Evolutionary conservation across 1,140 invertebrate species (phyloP), one percentile per base, ranked within the genome.

Genomic region (Neodiprion lecontei): DNA sequence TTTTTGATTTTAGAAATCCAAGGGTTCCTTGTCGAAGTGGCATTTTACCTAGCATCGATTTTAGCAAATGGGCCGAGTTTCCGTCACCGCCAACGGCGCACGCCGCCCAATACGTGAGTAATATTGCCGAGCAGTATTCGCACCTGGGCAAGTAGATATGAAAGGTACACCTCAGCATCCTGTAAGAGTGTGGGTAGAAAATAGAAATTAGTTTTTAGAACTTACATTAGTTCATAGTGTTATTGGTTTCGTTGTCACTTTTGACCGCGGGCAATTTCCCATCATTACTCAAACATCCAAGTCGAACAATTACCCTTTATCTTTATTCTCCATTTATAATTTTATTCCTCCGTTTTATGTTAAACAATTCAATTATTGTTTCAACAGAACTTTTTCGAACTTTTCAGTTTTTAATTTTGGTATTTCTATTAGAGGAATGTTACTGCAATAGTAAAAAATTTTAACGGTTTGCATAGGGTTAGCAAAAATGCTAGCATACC

Each of bases 11-110:
- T 83, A 97, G 95, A 80, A 97, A 97, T 88, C 96, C 96, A 12
- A 91, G 96, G 82, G 96, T 97, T 74, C 94, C 96, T 12, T 97
- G 96, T 87, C 92, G 93, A 86, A 96, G 95, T 83, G 95, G 95
- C 68, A 91, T 97, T 48, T 91, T 97, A 72, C 95, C 96, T 12
- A 91, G 92, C 75, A 95, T 97, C 78, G 96, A 97, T 86, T 91
- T 97, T 76, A 93, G 90, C 76, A 96, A 96, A 86, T 97, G 96
- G 96, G 94, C 95, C 7, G 95, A 96, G 82, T 93, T 88, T 83
- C 88, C 88, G 53, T 75, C 81, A 73, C 67, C 72, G 12, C 49
- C 72, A 7, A 81, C 82, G 72, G 85, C 86, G 76, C 82, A 89
- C 75, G 87, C 89, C 48, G 90, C 91, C 77, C 87, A 91, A 88